Base-by-base conservation (phyloP, 2,797 vertebrate species). In the Prionace glauca region DNA sequence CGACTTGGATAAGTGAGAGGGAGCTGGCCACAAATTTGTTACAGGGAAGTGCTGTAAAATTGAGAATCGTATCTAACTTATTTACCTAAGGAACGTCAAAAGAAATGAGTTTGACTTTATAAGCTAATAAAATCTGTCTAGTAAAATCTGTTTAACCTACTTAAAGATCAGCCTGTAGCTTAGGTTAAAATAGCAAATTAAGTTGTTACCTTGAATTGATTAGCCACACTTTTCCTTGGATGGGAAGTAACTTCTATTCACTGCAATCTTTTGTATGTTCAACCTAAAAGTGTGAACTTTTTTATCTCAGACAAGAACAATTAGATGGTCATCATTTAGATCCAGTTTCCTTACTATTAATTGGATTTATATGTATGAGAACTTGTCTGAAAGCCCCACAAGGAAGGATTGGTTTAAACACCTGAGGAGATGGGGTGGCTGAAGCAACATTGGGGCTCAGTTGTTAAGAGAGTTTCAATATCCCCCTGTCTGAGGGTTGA, bases 181-280 rank as follows among this genome's bases (percentile, higher is more conserved):
- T 65, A 62, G 87, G 45, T 90, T 90, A 90, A 29, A 91, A 91
- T 18, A 91, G 62, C 60, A 65, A 65, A 84, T 84, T 8, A 4
- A 60, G 16, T 65, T 65, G 16, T 91, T 91, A 67, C 50, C 88
- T 91, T 67, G 32, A 91, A 67, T 65, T 91, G 88, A 91, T 91
- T 91, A 9, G 24, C 60, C 45, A 84, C 81, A 84, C 45, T 22
- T 65, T 88, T 56, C 24, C 45, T 88, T 60, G 16, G 26, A 60
- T 26, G 50, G 86, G 56, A 60, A 88, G 29, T 29, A 88, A 88
- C 24, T 56, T 11, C 16, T 65, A 29, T 29, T 88, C 50, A 26
- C 50, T 86, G 7, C 81, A 88, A 11, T 56, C 22, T 60, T 62
- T 67, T 91, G 62, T 67, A 67, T 2, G 16, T 36, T 67, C 88